These are phyloP conservation scores for Thunnus thynnus DNA, from an alignment of 2,113 vertebrate genomes.

Conservation along the genomic window DNA sequence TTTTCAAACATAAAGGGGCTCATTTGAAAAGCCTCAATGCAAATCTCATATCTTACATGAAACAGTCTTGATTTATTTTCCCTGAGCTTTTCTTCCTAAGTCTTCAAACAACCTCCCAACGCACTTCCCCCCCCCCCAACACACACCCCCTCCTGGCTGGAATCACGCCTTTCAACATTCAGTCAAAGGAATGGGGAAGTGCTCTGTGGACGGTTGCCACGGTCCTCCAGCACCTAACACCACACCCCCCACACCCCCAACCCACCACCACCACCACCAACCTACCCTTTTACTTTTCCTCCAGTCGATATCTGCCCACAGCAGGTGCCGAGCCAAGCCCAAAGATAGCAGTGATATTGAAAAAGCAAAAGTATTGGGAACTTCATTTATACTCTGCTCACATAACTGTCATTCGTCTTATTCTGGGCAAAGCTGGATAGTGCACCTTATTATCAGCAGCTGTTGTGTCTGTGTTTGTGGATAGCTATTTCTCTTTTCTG, in stretches of 20 bases:
- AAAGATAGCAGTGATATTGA: conserved; percentile 71
- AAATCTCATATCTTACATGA: conserved; percentile 87
- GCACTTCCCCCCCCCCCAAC: conserved; percentile 14
- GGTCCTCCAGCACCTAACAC: conserved; percentile 47
- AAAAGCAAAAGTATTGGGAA: conserved; percentile 62
- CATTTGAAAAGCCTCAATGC: conserved; percentile 87
- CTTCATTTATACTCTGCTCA: conserved; percentile 67
- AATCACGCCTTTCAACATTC: conserved; percentile 78
- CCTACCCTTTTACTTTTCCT: conserved; percentile 43
- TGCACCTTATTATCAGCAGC: conserved; percentile 61
- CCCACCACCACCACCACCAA: conserved; percentile 1
- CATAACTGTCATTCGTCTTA: conserved; percentile 61
- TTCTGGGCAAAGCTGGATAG: conserved; percentile 55
- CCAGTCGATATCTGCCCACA: conserved; percentile 78
- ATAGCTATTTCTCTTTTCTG: conserved; percentile 41
- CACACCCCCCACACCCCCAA: not conserved
- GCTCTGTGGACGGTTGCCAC: conserved; percentile 69
- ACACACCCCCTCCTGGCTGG: conserved; percentile 57
- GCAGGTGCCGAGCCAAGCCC: conserved; percentile 71
- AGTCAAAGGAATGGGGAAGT: conserved; percentile 76
- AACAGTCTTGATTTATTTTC: conserved; percentile 86
- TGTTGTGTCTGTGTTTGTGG: conserved; percentile 60
- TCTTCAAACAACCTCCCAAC: conserved; percentile 72
- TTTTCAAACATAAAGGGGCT: conserved; percentile 82
- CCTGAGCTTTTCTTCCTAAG: conserved; percentile 71